A percentile compares a stretch with the other conserved stretches of the same genome.
Evolutionary conservation across 2,113 vertebrate species (phyloP).

Genomic region (Mesoclemmys tuberculata): DNA sequence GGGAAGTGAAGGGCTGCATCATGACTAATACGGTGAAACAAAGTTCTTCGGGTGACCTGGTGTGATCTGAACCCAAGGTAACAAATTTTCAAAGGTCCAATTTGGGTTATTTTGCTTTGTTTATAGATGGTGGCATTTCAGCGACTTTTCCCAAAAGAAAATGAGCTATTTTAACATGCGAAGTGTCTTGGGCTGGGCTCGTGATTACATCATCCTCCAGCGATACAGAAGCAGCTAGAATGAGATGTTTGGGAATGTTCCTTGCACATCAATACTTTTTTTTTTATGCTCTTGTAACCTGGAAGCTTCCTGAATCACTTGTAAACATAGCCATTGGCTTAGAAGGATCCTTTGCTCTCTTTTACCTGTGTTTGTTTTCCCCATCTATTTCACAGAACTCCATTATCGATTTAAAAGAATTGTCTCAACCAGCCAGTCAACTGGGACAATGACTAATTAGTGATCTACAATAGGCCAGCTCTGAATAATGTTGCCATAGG

Average conservation of each 20-base stretch:
- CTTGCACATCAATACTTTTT: neutral
- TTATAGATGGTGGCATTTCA: slow-evolving; percentile 64
- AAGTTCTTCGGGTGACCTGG: slow-evolving; percentile 42
- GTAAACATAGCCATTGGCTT: neutral
- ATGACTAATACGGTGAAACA: neutral
- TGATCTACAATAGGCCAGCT: neutral
- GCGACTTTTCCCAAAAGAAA: slow-evolving; percentile 69
- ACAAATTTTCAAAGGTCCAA: slow-evolving; percentile 46
- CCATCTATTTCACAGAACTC: neutral
- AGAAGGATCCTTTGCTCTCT: neutral
- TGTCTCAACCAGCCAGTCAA: neutral
- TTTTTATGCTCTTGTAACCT: neutral
- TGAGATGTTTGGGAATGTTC: slow-evolving; percentile 54
- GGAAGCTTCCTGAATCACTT: slow-evolving; percentile 11
- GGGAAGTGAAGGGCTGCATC: slow-evolving; percentile 10
- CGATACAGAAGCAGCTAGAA: slow-evolving; percentile 67
- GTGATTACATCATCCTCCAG: slow-evolving; percentile 60
- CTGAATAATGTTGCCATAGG: neutral
- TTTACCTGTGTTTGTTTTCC: neutral
- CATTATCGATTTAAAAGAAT: neutral
- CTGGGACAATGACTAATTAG: neutral
- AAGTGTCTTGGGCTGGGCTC: slow-evolving; percentile 51
- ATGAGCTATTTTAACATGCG: slow-evolving; percentile 55
- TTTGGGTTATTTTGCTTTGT: slow-evolving; percentile 60
- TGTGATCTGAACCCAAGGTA: slow-evolving; percentile 58